Evolutionary conservation across 2,113 vertebrate genomes (phyloP), one percentile per base, ranked within the genome.

Genomic region (Steatornis caripensis): DNA sequence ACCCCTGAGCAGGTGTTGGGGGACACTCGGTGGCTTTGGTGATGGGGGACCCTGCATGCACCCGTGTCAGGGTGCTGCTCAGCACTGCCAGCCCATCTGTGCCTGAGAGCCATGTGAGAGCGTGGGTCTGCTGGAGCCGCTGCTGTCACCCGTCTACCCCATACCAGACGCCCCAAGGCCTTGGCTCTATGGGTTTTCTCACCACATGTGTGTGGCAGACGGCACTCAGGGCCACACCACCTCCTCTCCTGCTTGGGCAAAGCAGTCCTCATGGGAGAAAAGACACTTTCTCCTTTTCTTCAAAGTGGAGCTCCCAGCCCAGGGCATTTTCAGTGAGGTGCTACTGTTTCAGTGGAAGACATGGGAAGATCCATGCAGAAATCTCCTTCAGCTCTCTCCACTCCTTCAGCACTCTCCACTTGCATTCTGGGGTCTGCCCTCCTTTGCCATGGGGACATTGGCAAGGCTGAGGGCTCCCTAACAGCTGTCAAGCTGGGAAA

Each of bases 91-190:
- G 36, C 34, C 57, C 68, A 13, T 21, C 36, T 3, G 2, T 3
- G 2, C n/a, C 27, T 1, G 2, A 61, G 53, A 74, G 68, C 18
- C 57, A 6, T 2, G 3, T 0, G 8, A 62, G 72, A 84, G 34
- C 6, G 0, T 6, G 51, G 57, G 62, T 13, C 29, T 46, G 49
- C 41, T 1, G 5, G 58, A 60, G 78, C 61, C 4, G 1, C 65
- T 37, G 36, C 76, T 89, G 48, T 75, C 34, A 2, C 76, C 23
- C 9, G 4, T 39, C 68, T 24, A 2, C 36, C 37, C 16, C 0
- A 1, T 6, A 7, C 6, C 76, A 57, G 64, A 54, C 46, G 3
- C 23, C 49, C 51, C 62, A 37, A 16, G 22, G 34, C 30, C 24
- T 51, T 32, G 15, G 15, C 51, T 30, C 13, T 2, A 10, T 2